Base-by-base conservation (phyloP, 1,140 invertebrate genomes). In the Panulirus ornatus region DNA sequence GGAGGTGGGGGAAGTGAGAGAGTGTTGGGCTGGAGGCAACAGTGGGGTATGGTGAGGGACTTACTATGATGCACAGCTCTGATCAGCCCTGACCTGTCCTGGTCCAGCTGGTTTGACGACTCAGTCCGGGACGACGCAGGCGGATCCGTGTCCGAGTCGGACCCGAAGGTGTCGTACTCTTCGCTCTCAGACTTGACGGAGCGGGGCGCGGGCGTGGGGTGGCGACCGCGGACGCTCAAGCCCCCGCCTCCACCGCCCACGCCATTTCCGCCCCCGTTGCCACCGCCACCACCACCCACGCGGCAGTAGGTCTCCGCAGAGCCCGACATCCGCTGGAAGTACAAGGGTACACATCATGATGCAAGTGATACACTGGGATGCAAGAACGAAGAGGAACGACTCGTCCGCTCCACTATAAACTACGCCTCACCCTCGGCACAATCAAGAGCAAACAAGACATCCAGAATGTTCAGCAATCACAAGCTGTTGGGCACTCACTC, bases 141-240 rank as follows among this genome's bases (percentile, higher is more conserved):
- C 92, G 96, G 96, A 92, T 97, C 96, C 88, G 95, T 95, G 94
- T 97, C 96, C 92, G 96, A 97, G 93, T 96, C 96, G 92, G 96
- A 96, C 92, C 96, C 96, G 93, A 96, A 96, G 92, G 95, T 96
- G 93, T 96, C 96, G 92, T 95, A 95, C 90, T 95, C 95, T 92
- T 95, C 95, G 34, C 95, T 95, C 93, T 95, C 95, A 5, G 95
- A 95, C 22, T 87, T 93, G 54, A 90, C 82, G 9, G 88, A 90
- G 27, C 63, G 88, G 1, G 88, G 88, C 11, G 71, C 88, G 2
- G 88, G 88, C 19, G 88, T 90, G n/a, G 88, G 88, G 82, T 90
- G 82, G 16, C 88, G 70, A 16, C 88, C 88, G 11, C 88, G 36
- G 8, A 84, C 44, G 11, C 47, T 73, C 36, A 85, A 38, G 9